phyloP scores from a whole-genome alignment of 2,113 vertebrate genomes.

The Peromyscus polionotus region DNA sequence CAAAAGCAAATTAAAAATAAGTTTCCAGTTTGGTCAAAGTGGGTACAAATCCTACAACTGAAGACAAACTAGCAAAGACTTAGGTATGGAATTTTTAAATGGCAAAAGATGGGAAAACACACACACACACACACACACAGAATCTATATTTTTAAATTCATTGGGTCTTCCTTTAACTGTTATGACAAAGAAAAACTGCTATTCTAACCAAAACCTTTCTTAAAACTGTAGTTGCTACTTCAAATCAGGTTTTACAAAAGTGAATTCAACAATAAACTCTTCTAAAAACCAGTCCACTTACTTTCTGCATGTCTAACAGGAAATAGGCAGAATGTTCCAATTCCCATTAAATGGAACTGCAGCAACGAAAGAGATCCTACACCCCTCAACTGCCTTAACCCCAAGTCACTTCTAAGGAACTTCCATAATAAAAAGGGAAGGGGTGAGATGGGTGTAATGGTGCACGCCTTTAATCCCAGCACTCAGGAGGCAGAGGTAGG shows the following conservation, averaged over 20 bases:
- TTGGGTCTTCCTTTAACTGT: not conserved
- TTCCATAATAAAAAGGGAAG: not conserved
- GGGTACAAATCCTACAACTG: not conserved
- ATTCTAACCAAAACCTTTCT: conserved; percentile 21
- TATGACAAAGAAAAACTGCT: not conserved
- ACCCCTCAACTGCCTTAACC: not conserved
- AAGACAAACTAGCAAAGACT: not conserved
- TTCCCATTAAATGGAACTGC: conserved; percentile 35
- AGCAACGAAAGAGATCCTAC: not conserved
- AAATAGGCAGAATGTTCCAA: conserved; percentile 33
- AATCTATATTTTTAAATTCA: not conserved
- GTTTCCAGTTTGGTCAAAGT: not conserved
- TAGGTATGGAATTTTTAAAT: conserved; percentile 8
- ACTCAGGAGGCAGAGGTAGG: no score
- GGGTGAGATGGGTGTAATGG: not conserved
- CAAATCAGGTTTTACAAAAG: conserved; percentile 17
- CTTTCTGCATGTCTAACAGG: conserved; percentile 40
- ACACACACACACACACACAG: not conserved
- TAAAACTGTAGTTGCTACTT: not conserved
- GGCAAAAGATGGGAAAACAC: not conserved
- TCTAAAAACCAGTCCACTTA: not conserved
- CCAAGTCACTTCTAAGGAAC: not conserved
- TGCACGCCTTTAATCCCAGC: no score
- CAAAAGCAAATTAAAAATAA: not conserved
- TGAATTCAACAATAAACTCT: conserved; percentile 1